Base-by-base conservation (phyloP, 2,797 vertebrate genomes). In the Sebastes matsubarae region DNA sequence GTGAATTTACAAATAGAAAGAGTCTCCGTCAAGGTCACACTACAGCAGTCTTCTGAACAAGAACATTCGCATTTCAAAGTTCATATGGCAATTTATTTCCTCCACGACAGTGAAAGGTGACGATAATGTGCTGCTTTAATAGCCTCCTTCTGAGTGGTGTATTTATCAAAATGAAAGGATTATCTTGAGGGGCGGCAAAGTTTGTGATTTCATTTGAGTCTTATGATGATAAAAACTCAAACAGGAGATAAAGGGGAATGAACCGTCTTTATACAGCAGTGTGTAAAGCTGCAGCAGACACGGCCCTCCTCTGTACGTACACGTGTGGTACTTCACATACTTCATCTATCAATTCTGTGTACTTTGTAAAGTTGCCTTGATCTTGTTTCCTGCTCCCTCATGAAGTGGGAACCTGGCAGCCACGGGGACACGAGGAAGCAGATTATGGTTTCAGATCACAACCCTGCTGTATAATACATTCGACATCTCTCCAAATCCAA, bases 21-120 rank as follows among this genome's bases (percentile, higher is more conserved):
- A 76, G 75, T 79, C 66, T 81, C 16, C 75, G 36, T 22, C 67
- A 54, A 89, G 82, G 87, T 82, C 73, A 82, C 50, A 68, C 34
- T 59, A 36, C 22, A 59, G 34, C 60, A 36, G 67, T 50, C 59
- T 30, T 68, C 27, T 34, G 67, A 84, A 57, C 27, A 71, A 60
- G 54, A 77, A 42, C 25, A 88, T 92, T 90, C 81, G 70, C 83
- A 88, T 90, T 90, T 92, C 70, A 89, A 86, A 88, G 74, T 88
- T 79, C 71, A 84, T 64, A 76, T 4, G 63, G 65, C 67, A 34
- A 79, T 82, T 81, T 86, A 82, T 79, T 88, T 88, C 22, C 63
- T 81, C 58, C 52, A 46, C 22, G 4, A 68, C 46, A 74, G 65
- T 72, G 66, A 87, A 84, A 89, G 80, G 72, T 82, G 81, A 72